These are phyloP conservation scores for Colius striatus DNA, from an alignment of 2,113 vertebrate genomes.

Conservation along the genomic window DNA sequence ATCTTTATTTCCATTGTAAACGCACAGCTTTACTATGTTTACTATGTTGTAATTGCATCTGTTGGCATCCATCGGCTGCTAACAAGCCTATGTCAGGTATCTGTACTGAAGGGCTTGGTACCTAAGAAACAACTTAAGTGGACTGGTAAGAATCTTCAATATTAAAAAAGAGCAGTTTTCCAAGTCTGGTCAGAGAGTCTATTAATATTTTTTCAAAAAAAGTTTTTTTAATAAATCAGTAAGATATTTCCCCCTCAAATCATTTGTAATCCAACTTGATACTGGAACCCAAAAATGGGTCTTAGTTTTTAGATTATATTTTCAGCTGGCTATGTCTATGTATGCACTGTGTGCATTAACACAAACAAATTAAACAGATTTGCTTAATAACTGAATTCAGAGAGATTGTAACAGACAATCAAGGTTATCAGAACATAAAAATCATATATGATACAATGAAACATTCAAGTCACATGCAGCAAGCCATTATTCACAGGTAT, in stretches of 20 bases:
- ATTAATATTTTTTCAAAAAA: neutral
- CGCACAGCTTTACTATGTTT: neutral
- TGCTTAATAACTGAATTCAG: neutral
- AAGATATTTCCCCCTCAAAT: neutral
- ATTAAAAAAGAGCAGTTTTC: neutral
- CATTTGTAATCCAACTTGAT: neutral
- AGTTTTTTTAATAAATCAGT: no score
- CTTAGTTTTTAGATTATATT: neutral
- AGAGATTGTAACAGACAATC: neutral
- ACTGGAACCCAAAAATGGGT: neutral
- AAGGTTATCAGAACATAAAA: neutral
- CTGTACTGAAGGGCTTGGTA: neutral
- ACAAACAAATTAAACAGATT: neutral
- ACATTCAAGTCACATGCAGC: neutral
- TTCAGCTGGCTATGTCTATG: neutral
- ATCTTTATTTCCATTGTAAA: neutral
- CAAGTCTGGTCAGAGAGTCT: neutral
- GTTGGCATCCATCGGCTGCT: neutral
- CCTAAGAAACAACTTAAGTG: neutral
- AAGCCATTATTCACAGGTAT: accelerated
- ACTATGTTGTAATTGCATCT: neutral
- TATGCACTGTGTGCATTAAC: neutral
- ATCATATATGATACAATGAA: neutral
- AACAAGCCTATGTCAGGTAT: neutral
- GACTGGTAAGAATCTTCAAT: neutral